Conservation (phyloP, 2,888 invertebrate genomes). For the Lasioglossum oenotherae region DNA sequence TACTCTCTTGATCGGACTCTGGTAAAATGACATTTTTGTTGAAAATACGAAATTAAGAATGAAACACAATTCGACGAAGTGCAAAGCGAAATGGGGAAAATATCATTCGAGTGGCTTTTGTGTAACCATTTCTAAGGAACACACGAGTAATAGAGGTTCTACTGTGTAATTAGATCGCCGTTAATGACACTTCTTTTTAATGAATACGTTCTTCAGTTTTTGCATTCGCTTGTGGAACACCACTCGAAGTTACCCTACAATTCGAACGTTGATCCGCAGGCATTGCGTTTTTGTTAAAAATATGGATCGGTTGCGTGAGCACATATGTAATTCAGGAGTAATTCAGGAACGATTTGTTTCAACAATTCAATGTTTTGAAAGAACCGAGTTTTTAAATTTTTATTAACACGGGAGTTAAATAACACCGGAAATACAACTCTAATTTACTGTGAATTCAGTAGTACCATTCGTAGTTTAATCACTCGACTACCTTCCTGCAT, state of each 20-base stretch:
- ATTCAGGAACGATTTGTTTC: neutral
- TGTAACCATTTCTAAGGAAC: neutral
- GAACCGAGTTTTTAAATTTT: too few species aligned
- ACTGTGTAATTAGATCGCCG: neutral
- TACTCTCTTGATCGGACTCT: too few species aligned
- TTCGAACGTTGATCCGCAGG: neutral
- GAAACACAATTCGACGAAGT: neutral
- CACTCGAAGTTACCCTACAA: neutral
- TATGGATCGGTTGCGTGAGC: neutral
- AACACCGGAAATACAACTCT: too few species aligned
- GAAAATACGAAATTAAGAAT: neutral
- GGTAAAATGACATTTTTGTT: neutral
- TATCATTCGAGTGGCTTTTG: neutral
- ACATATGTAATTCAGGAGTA: neutral
- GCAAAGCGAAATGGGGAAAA: neutral
- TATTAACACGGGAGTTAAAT: too few species aligned
- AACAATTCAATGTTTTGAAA: too few species aligned
- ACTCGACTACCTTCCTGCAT: too few species aligned
- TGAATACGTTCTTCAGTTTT: neutral
- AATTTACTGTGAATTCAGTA: too few species aligned
- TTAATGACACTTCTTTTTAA: slow-evolving; percentile 9
- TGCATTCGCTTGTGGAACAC: neutral
- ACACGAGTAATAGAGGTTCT: neutral
- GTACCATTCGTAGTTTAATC: too few species aligned
- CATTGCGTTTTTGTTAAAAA: neutral